phyloP scores from a whole-genome alignment of 2,888 invertebrate genomes.

The Apamea epomidion region DNA sequence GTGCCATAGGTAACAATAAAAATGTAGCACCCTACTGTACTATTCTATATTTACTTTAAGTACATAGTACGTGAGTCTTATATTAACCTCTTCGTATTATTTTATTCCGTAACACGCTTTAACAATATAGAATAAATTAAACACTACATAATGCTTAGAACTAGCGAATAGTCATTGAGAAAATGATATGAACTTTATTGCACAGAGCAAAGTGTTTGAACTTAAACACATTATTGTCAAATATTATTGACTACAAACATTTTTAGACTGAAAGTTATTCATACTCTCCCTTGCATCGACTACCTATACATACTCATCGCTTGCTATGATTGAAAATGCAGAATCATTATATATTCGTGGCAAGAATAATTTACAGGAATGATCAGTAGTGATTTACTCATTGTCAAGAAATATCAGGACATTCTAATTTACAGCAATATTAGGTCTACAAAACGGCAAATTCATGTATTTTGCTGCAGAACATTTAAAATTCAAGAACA shows the following conservation, averaged over 20 bases:
- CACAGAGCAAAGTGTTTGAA: conserved; percentile 66
- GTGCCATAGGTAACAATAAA: conserved; percentile 2
- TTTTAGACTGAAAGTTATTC: conserved; percentile 15
- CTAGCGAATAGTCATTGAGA: conserved; percentile 56
- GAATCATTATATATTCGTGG: conserved; percentile 20
- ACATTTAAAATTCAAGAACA: conserved; percentile 15
- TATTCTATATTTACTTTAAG: conserved; percentile 25
- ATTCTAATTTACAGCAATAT: conserved; percentile 38
- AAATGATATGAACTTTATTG: conserved; percentile 75
- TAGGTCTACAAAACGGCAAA: conserved; percentile 23
- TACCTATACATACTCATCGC: neutral
- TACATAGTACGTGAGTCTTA: conserved; percentile 9
- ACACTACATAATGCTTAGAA: conserved; percentile 57
- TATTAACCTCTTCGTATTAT: neutral
- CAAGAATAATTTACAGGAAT: conserved; percentile 46
- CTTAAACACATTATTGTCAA: conserved; percentile 72
- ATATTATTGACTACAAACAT: conserved; percentile 52
- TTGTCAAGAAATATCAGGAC: conserved; percentile 22
- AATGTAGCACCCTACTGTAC: conserved; percentile 3
- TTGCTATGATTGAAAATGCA: conserved; percentile 18
- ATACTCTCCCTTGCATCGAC: conserved; percentile 17
- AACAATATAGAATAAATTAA: conserved; percentile 34
- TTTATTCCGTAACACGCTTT: conserved; percentile 8
- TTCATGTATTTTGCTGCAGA: conserved; percentile 14
- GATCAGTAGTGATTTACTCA: conserved; percentile 36